Evolutionary conservation across 2,797 vertebrate species (phyloP).

Genomic region (Otus scops): DNA sequence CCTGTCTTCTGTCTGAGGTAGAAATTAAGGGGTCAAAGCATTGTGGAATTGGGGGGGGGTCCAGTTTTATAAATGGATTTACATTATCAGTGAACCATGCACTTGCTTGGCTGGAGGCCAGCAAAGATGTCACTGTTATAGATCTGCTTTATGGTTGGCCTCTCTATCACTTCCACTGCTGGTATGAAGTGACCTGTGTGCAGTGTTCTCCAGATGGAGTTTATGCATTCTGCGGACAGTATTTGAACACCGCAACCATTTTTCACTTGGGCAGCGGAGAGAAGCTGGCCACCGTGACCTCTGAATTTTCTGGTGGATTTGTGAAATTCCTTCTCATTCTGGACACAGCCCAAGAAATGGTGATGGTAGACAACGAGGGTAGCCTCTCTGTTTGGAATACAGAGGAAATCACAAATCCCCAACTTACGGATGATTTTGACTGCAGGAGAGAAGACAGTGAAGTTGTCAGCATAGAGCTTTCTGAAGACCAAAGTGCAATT

Average conservation of each 20-base stretch:
- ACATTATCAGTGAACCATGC: constrained; percentile 93
- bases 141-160: constrained; percentile 97
- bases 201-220: constrained; percentile 95
- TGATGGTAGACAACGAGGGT: constrained; percentile 97
- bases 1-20: constrained; percentile 95
- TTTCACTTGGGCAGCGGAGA: constrained; percentile 96
- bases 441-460: constrained; percentile 94
- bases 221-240: constrained; percentile 97
- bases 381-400: constrained; percentile 97
- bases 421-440: constrained; percentile 95
- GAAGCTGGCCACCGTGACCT: constrained; percentile 93
- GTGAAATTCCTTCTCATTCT: constrained; percentile 95
- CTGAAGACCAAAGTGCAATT: constrained; percentile 96
- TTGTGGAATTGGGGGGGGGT: constrained; percentile 83
- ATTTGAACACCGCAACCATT: constrained; percentile 92
- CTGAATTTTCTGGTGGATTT: constrained; percentile 96
- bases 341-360: constrained; percentile 94
- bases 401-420: constrained; percentile 92
- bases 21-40: constrained; percentile 98
- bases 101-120: constrained; percentile 97
- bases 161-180: constrained; percentile 98
- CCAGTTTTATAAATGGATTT: constrained; percentile 95
- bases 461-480: constrained; percentile 93
- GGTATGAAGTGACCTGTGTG: constrained; percentile 98
- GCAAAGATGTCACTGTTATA: constrained; percentile 96